Percentiles rank a stretch among this genome's conserved stretches.
These are phyloP conservation scores for Cygnus atratus DNA, from an alignment of 2,113 vertebrate species.

Conservation along the genomic window DNA sequence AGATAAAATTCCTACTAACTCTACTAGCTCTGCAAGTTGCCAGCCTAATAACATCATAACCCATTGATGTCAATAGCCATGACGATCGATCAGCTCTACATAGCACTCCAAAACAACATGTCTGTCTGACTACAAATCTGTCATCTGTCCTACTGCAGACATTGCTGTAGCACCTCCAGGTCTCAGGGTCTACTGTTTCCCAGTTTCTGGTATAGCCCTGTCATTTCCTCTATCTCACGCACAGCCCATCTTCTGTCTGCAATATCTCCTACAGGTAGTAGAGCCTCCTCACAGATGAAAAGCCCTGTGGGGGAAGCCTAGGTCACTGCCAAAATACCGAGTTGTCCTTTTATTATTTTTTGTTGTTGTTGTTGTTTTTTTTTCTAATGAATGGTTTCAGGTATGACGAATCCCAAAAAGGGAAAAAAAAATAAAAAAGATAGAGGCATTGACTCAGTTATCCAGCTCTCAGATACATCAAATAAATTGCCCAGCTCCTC, in stretches of 20 bases:
- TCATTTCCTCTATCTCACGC: not conserved
- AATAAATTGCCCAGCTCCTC: not conserved
- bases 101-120: not conserved
- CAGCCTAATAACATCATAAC: not conserved
- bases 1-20: not conserved
- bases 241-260: not conserved
- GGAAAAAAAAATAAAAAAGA: not conserved
- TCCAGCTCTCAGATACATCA: not conserved
- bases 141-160: not conserved
- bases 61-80: fast-evolving
- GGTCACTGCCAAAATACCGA: not conserved
- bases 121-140: not conserved
- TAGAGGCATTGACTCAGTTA: not conserved
- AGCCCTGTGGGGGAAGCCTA: not conserved
- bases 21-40: not conserved
- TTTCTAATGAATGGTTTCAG: not conserved
- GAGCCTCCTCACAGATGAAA: not conserved
- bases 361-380: too few species aligned
- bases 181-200: not conserved
- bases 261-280: not conserved
- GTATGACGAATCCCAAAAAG: not conserved
- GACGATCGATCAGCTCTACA: not conserved
- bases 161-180: not conserved
- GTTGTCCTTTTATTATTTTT: not conserved
- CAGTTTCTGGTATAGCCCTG: not conserved